Conservation (phyloP, 2,113 vertebrate genomes). For the Caretta caretta region DNA sequence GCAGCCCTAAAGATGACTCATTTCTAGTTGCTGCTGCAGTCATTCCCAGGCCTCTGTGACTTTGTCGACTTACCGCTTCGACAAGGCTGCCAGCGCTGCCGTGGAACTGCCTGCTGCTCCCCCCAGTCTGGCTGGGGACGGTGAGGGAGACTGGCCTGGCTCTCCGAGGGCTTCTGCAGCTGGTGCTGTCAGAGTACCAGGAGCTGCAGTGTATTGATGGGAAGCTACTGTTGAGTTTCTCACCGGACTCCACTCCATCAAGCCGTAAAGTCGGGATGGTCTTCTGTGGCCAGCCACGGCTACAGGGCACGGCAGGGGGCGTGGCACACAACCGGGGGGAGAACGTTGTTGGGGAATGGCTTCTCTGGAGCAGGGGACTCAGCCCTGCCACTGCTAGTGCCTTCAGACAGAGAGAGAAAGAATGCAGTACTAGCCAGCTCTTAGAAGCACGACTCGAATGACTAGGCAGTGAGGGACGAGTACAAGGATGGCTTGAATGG, state of each 20-base stretch:
- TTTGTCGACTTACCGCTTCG: conserved; percentile 88
- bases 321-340: conserved; percentile 89
- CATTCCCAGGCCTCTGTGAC: fast-evolving
- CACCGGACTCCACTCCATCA: conserved; percentile 87
- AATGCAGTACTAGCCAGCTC: fast-evolving
- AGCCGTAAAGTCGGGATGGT: conserved; percentile 87
- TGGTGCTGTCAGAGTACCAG: conserved; percentile 81
- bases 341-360: conserved; percentile 91
- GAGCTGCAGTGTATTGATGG: conserved; percentile 92
- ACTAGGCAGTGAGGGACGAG: neutral
- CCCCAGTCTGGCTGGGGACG: conserved; percentile 85
- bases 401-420: conserved; percentile 71
- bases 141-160: conserved; percentile 91
- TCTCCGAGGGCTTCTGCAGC: conserved; percentile 78
- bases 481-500: fast-evolving
- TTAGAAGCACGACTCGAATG: neutral
- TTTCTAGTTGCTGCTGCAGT: neutral
- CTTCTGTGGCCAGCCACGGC: conserved; percentile 76
- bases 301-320: conserved; percentile 86
- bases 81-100: conserved; percentile 97
- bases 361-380: conserved; percentile 93
- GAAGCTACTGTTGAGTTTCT: conserved; percentile 97
- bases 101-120: conserved; percentile 85
- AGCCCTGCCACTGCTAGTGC: conserved; percentile 93
- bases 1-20: fast-evolving